Conservation (phyloP, 2,888 invertebrate species). For the Melanophora roralis region DNA sequence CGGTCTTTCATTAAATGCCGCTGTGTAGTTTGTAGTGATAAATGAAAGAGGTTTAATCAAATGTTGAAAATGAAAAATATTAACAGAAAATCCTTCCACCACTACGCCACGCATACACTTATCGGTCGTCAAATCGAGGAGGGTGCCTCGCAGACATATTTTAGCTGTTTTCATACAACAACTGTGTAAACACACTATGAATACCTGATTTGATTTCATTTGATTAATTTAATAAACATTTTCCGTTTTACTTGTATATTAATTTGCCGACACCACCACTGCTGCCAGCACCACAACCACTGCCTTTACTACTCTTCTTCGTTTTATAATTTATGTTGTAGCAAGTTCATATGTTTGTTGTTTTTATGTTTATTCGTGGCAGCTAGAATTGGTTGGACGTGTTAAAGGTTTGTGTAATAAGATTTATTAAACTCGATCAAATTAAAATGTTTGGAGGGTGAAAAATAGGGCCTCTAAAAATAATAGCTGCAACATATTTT, state of each 20-base stretch:
- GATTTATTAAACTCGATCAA: constrained; percentile 41
- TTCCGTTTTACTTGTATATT: constrained; percentile 51
- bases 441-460: constrained; percentile 22
- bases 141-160: background rate
- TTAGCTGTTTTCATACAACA: constrained; percentile 7
- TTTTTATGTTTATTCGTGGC: background rate
- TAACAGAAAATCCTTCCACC: constrained; percentile 28
- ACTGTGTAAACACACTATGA: constrained; percentile 51
- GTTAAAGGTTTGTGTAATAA: background rate
- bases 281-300: background rate
- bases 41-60: constrained; percentile 52
- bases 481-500: background rate
- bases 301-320: background rate
- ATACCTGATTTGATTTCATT: constrained; percentile 62
- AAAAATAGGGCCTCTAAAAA: constrained; percentile 7
- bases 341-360: background rate
- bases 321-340: background rate
- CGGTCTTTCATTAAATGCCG: background rate
- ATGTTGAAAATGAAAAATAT: constrained; percentile 13
- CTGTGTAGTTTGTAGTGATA: constrained; percentile 19
- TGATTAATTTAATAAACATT: constrained; percentile 62
- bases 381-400: background rate
- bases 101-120: background rate
- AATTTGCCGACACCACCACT: background rate
- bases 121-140: too few species aligned